Evolutionary conservation across 2,797 vertebrate species (phyloP).

Genomic region (Meriones psammophilus): DNA sequence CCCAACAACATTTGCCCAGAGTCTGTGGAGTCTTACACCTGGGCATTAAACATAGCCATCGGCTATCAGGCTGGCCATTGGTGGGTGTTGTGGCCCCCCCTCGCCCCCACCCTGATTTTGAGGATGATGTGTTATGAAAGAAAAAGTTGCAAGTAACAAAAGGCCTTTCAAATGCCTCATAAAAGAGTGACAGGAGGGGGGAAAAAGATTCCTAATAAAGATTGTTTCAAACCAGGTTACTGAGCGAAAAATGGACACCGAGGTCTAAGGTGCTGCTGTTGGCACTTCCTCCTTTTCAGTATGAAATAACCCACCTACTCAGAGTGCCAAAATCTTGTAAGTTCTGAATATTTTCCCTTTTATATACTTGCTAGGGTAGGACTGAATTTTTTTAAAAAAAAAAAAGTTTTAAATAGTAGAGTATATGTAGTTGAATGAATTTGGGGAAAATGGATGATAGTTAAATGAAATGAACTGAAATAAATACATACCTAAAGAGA

Average conservation of each 20-base stretch:
- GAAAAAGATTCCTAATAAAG: slow-evolving; percentile 12
- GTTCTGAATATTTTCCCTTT: slow-evolving; percentile 12
- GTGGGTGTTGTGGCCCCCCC: neutral
- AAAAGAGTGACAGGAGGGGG: slow-evolving; percentile 35
- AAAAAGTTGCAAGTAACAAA: slow-evolving; percentile 43
- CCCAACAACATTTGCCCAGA: neutral
- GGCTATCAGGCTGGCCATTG: neutral
- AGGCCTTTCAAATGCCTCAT: slow-evolving; percentile 32
- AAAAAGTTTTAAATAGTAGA: slow-evolving; percentile 27
- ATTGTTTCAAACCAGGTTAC: slow-evolving; percentile 43
- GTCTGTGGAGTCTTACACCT: neutral
- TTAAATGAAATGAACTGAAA: slow-evolving; percentile 53
- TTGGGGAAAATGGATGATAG: slow-evolving; percentile 45
- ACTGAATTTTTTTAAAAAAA: slow-evolving; percentile 3
- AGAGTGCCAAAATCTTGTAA: neutral
- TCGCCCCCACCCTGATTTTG: neutral
- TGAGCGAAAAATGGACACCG: slow-evolving; percentile 22
- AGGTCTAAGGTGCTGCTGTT: slow-evolving; percentile 25
- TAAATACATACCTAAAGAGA: slow-evolving; percentile 17
- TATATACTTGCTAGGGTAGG: neutral
- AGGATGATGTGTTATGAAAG: slow-evolving; percentile 3
- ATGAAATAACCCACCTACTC: slow-evolving; percentile 52
- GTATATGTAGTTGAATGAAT: slow-evolving; percentile 12
- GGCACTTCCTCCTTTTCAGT: slow-evolving; percentile 39
- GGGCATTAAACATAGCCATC: neutral